Evolutionary conservation across 64 coral and sea anemone species (phyloP), one percentile per base, ranked within the genome.

Genomic region (Stichodactyla helianthus): DNA sequence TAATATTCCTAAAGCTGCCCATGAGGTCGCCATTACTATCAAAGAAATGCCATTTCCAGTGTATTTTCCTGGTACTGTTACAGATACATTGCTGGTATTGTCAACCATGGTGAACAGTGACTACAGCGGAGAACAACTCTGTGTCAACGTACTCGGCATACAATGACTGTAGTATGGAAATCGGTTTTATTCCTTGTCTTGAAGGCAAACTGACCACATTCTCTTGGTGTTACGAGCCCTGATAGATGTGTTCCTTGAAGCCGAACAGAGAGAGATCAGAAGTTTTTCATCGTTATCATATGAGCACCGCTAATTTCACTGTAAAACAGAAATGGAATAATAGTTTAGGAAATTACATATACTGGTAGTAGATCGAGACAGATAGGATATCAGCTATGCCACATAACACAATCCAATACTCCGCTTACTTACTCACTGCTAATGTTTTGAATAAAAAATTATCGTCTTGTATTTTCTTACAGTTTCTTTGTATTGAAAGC

Each of bases 1-100:
- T 14, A 88, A 50, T 27, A 91, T 31, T 28, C 82, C 89, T 8
- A 95, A 59, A 2, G 84, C 77, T 19, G 86, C 81, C 93, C 93
- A 94, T 5, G 93, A 94, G 13, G 86, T 25, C 2, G 85, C 22
- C 51, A 94, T 83, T 2, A 79, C 77, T 20, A 82, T 61, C 64
- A 92, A 83, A 0, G 77, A 63, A 31, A 84, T 19, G 16, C 83
- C 83, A 58, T 84, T 84, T 5, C 16, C 55, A 54, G 26, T 6
- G 65, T 5, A 7, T 74, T 28, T 74, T 74, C 23, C 68, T 74
- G 25, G 23, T 74, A 23, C 68, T 27, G n/a, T 11, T 74, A 74
- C 4, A 31, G 68, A 26, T 19, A 60, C 82, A 60, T 55, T 56
- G n/a, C 58, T 84, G 58, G 54, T 55, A 60, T 84, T 84, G 8